These are phyloP conservation scores for Lasioglossum lativentre DNA, from an alignment of 2,888 invertebrate genomes.

Conservation along the genomic window DNA sequence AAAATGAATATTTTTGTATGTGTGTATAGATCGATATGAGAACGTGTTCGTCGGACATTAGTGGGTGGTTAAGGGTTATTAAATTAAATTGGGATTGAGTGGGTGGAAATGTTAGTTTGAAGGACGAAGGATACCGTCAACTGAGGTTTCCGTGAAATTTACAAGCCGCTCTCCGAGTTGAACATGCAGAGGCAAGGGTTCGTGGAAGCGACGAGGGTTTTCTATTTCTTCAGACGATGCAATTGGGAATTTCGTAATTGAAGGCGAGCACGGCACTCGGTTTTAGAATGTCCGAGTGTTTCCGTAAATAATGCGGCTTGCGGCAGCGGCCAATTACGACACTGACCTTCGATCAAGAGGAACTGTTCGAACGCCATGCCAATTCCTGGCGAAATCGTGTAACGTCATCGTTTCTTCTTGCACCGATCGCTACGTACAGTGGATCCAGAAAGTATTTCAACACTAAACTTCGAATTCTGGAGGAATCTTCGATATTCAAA, in stretches of 20 bases:
- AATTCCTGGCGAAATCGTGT: constrained; percentile 39
- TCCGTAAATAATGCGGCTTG: constrained; percentile 65
- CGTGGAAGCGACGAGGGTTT: constrained; percentile 26
- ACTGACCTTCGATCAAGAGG: constrained; percentile 68
- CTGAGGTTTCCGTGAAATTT: not conserved
- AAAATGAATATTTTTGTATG: not conserved
- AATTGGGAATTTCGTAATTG: constrained; percentile 51
- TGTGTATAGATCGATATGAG: not conserved
- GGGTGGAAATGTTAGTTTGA: not conserved
- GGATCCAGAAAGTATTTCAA: constrained; percentile 1
- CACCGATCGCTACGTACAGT: not conserved
- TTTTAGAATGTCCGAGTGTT: constrained; percentile 54
- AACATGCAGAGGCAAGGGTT: constrained; percentile 28
- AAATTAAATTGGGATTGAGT: not conserved
- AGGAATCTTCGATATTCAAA: not conserved
- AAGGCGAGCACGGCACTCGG: constrained; percentile 39
- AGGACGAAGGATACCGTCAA: constrained; percentile 5
- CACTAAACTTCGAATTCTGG: not conserved
- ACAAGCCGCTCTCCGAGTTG: not conserved
- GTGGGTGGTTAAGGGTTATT: not conserved
- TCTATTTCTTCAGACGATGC: constrained; percentile 47
- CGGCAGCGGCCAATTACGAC: constrained; percentile 63
- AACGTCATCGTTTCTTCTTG: not conserved
- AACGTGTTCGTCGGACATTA: not conserved
- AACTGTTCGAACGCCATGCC: constrained; percentile 44